These are phyloP conservation scores for Cebidichthys violaceus DNA, from an alignment of 2,113 vertebrate genomes.

Conservation along the genomic window DNA sequence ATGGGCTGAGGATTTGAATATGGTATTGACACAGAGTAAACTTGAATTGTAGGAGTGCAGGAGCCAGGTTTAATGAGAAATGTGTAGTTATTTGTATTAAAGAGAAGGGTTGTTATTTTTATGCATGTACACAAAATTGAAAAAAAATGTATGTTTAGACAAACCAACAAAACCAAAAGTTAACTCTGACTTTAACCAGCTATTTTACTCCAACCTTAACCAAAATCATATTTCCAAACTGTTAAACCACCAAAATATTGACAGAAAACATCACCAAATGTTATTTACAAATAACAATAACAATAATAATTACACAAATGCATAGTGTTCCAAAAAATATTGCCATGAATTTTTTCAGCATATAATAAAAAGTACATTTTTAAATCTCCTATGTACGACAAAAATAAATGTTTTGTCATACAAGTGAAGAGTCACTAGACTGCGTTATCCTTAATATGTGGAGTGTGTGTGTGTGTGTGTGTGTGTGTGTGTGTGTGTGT, in stretches of 20 bases:
- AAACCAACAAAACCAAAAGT: neutral
- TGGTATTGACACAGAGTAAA: neutral
- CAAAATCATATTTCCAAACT: neutral
- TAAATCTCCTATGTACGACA: neutral
- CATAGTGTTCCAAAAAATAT: too few species aligned
- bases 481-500: conserved; percentile 33
- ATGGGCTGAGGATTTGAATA: neutral
- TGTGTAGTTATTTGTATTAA: neutral
- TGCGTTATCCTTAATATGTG: neutral
- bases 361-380: neutral
- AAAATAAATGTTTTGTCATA: too few species aligned
- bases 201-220: neutral
- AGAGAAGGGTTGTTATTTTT: neutral
- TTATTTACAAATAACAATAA: too few species aligned
- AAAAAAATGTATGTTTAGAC: neutral
- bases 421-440: neutral
- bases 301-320: neutral
- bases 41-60: neutral
- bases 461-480: conserved; percentile 25
- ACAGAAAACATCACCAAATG: neutral
- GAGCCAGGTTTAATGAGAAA: neutral
- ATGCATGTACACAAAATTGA: neutral
- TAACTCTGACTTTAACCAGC: neutral
- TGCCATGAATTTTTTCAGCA: neutral
- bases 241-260: neutral